Evolutionary conservation across 1,140 invertebrate species (phyloP).

Genomic region (Macrosteles quadrilineatus): DNA sequence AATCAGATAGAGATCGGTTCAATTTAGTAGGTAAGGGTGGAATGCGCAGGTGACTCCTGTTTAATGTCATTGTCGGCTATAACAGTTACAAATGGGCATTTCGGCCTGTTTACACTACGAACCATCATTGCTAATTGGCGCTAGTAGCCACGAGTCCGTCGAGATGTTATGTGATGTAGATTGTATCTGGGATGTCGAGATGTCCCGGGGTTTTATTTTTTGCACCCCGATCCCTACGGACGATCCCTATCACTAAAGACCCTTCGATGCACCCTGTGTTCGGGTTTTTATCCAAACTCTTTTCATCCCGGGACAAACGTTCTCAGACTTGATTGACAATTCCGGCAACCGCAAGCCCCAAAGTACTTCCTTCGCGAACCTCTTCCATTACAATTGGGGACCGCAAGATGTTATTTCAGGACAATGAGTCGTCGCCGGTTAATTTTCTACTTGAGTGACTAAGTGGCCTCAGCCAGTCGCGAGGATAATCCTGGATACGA

Average conservation of each 20-base stretch:
- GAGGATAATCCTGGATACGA: no score
- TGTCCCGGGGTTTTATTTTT: not conserved
- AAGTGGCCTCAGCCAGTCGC: no score
- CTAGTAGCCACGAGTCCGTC: not conserved
- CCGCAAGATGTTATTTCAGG: constrained; percentile 18
- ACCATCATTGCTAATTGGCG: constrained; percentile 20
- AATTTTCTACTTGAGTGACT: constrained; percentile 19
- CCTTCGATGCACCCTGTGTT: constrained; percentile 7
- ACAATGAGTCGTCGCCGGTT: constrained; percentile 10
- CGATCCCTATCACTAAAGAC: constrained; percentile 4
- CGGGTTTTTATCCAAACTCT: not conserved
- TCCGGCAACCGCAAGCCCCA: constrained; percentile 4
- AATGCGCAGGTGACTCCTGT: constrained; percentile 1
- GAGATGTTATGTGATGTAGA: not conserved
- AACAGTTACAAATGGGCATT: not conserved
- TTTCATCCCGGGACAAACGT: not conserved
- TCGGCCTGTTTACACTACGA: not conserved
- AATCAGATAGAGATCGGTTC: no score
- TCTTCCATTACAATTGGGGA: not conserved
- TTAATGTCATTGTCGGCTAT: not conserved
- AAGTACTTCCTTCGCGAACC: constrained; percentile 4
- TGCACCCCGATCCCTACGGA: not conserved
- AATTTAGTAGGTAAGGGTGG: not conserved
- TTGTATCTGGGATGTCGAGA: not conserved
- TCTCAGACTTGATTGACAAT: no score